Percentiles rank a stretch among this genome's conserved stretches.
Evolutionary conservation across 1,140 invertebrate genomes (phyloP).

Genomic region (Parasteatoda tepidariorum): DNA sequence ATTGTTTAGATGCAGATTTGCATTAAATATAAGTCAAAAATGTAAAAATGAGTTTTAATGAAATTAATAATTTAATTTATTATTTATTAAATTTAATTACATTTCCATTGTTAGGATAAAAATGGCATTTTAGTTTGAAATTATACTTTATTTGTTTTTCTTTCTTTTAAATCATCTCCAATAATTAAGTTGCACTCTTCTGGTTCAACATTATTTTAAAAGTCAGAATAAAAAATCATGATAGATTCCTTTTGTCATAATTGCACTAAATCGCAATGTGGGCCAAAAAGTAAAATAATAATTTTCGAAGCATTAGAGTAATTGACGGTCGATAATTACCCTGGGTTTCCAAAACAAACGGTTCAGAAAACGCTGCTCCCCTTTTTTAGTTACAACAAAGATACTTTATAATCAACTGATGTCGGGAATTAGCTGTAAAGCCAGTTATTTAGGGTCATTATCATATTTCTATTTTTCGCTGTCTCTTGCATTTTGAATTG

Average conservation of each 20-base stretch:
- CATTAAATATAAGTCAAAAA: too few species aligned
- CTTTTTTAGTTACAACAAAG: neutral
- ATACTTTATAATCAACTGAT: conserved; percentile 28
- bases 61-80: too few species aligned
- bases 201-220: too few species aligned
- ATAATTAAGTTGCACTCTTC: too few species aligned
- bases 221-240: neutral
- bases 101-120: too few species aligned
- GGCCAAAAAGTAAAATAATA: conserved; percentile 38
- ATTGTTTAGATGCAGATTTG: too few species aligned
- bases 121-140: too few species aligned
- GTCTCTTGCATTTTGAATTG: neutral
- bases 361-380: neutral
- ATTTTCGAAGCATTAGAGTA: conserved; percentile 53
- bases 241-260: conserved; percentile 23
- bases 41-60: too few species aligned
- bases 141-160: too few species aligned
- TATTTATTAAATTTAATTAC: too few species aligned
- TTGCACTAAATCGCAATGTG: conserved; percentile 35
- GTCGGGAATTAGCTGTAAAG: conserved; percentile 19
- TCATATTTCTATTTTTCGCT: conserved; percentile 5
- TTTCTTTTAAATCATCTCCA: too few species aligned
- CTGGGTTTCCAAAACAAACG: conserved; percentile 52
- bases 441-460: conserved; percentile 38
- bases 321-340: conserved; percentile 51